These are phyloP conservation scores for Eubasilissa regina DNA, from an alignment of 1,140 invertebrate genomes.

Conservation along the genomic window DNA sequence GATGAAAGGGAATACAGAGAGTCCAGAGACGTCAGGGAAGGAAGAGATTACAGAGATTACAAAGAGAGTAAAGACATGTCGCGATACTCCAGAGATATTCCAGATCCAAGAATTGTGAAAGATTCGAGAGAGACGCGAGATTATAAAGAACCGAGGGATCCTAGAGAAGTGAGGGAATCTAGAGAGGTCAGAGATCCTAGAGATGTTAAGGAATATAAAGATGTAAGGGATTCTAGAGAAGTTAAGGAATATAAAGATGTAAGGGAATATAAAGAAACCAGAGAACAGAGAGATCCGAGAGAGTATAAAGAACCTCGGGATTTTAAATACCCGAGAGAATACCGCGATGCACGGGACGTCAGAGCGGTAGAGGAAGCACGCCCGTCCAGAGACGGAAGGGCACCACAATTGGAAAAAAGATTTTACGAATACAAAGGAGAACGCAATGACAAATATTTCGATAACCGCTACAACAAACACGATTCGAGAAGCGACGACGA, in stretches of 20 bases:
- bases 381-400: conserved; percentile 49
- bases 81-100: conserved; percentile 32
- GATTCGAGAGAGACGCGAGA: conserved; percentile 47
- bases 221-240: conserved; percentile 49
- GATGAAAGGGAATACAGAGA: conserved; percentile 48
- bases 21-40: conserved; percentile 34
- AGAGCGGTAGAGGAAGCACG: conserved; percentile 37
- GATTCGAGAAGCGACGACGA: conserved; percentile 59
- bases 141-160: conserved; percentile 48
- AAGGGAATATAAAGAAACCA: conserved; percentile 45
- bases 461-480: conserved; percentile 58
- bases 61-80: conserved; percentile 27
- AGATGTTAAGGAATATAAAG: conserved; percentile 45
- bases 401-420: conserved; percentile 57
- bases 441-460: conserved; percentile 58
- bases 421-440: conserved; percentile 59
- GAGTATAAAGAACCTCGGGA: conserved; percentile 51
- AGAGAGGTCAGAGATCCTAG: conserved; percentile 50
- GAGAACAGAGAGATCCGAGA: conserved; percentile 37
- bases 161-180: conserved; percentile 41
- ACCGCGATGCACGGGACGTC: conserved; percentile 33
- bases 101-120: conserved; percentile 42
- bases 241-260: conserved; percentile 32
- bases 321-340: conserved; percentile 51
- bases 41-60: conserved; percentile 42